These are phyloP conservation scores for Leptinotarsa peninsularis DNA, from an alignment of 2,888 invertebrate species.

Conservation along the genomic window DNA sequence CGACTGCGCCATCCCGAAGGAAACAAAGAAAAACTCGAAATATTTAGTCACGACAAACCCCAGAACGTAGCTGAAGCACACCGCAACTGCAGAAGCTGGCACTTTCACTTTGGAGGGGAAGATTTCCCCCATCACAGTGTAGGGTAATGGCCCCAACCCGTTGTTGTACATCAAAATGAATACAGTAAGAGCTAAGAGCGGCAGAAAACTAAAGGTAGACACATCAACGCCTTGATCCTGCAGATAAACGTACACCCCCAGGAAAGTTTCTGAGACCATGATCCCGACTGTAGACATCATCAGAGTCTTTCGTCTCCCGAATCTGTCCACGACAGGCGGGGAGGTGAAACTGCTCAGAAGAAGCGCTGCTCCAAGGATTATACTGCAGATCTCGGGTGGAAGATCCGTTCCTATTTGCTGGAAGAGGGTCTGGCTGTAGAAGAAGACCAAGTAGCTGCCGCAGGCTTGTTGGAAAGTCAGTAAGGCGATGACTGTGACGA, in stretches of 20 bases:
- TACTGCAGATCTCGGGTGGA: conserved; percentile 75
- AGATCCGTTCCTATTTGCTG: conserved; percentile 72
- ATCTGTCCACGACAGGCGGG: conserved; percentile 80
- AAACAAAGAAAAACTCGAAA: conserved; percentile 43
- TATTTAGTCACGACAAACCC: conserved; percentile 51
- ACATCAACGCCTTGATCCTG: conserved; percentile 18
- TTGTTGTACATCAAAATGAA: conserved; percentile 79
- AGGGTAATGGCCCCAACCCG: conserved; percentile 81
- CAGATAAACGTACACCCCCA: conserved; percentile 65
- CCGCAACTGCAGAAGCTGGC: conserved; percentile 72
- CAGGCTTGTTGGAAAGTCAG: conserved; percentile 86
- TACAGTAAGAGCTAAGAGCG: conserved; percentile 75
- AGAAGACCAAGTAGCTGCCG: conserved; percentile 84
- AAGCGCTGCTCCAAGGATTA: conserved; percentile 82
- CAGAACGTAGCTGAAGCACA: conserved; percentile 38
- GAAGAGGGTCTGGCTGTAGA: conserved; percentile 81
- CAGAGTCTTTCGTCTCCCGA: conserved; percentile 80
- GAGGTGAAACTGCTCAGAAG: conserved; percentile 80
- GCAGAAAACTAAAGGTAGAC: conserved; percentile 73
- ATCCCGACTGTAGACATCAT: conserved; percentile 78
- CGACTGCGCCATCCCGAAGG: conserved; percentile 75
- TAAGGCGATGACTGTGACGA: conserved; percentile 77
- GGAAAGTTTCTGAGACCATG: conserved; percentile 63
- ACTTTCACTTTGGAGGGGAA: conserved; percentile 77
- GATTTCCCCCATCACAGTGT: conserved; percentile 86